These are phyloP conservation scores for Beaufortia kweichowensis DNA, from an alignment of 2,113 vertebrate genomes.

Conservation along the genomic window DNA sequence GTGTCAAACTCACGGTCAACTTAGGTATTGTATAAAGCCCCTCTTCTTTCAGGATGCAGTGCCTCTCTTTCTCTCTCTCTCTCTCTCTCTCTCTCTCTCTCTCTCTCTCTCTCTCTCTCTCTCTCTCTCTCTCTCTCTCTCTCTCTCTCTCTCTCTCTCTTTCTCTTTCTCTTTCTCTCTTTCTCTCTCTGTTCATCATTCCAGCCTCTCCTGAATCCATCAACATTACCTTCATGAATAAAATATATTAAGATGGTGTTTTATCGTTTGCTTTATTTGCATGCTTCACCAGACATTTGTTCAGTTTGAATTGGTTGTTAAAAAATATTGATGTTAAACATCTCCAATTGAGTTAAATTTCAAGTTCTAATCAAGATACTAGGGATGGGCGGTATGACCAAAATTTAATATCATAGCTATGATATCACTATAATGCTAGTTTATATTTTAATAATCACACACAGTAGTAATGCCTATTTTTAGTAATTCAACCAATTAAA, in stretches of 20 bases:
- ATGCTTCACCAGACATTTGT: constrained; percentile 58
- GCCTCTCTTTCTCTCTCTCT: constrained; percentile 28
- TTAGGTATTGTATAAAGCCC: constrained; percentile 92
- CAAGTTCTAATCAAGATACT: constrained; percentile 45
- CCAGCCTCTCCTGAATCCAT: constrained; percentile 14
- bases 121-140: constrained; percentile 29
- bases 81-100: constrained; percentile 52
- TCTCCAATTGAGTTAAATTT: constrained; percentile 46
- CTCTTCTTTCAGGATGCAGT: constrained; percentile 68
- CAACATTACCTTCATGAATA: constrained; percentile 40
- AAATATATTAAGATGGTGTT: constrained; percentile 32
- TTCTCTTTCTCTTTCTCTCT: constrained; percentile 29
- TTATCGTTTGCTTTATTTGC: constrained; percentile 54
- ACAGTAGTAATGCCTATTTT: too few species aligned
- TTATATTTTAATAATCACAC: too few species aligned
- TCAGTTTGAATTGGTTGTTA: constrained; percentile 31
- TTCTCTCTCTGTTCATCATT: constrained; percentile 41
- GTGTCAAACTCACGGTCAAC: constrained; percentile 98
- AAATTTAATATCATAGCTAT: too few species aligned
- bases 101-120: too few species aligned
- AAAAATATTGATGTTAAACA: constrained; percentile 30
- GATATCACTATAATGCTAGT: background rate
- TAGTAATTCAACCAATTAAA: background rate
- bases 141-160: constrained; percentile 34
- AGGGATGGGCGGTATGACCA: constrained; percentile 11